These are phyloP conservation scores for Coregonus ussuriensis DNA, from an alignment of 2,797 vertebrate genomes.

Conservation along the genomic window DNA sequence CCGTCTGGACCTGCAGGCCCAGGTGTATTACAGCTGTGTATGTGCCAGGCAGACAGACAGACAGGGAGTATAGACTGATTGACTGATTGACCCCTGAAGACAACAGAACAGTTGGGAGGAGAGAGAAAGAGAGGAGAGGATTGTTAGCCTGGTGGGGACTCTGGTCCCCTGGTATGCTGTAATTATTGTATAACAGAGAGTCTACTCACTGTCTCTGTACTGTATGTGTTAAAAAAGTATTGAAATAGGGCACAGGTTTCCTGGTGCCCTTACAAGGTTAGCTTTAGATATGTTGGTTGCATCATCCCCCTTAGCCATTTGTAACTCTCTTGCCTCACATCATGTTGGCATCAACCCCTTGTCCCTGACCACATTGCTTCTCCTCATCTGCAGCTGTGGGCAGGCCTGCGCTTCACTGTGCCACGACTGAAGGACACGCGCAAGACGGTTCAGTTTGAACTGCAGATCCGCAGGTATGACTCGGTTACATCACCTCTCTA, in stretches of 20 bases:
- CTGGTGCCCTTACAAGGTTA: background rate
- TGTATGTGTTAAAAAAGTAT: background rate
- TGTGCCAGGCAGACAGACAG: background rate
- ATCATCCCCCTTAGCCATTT: background rate
- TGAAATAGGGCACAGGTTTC: background rate
- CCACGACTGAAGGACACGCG: constrained; percentile 84
- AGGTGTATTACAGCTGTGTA: constrained; percentile 30
- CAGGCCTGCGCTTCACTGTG: constrained; percentile 88
- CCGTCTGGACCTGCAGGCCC: constrained; percentile 11
- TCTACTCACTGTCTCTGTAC: background rate
- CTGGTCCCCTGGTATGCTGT: background rate
- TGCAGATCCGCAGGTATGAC: constrained; percentile 89
- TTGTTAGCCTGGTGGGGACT: background rate
- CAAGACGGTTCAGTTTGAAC: constrained; percentile 86
- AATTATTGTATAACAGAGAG: constrained; percentile 2
- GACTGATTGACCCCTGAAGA: constrained; percentile 16
- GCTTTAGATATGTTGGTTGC: background rate
- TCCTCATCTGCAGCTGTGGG: constrained; percentile 78
- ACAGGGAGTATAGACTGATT: background rate
- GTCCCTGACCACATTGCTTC: constrained; percentile 22
- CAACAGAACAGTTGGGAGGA: constrained; percentile 3
- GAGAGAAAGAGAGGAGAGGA: background rate
- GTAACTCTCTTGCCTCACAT: background rate
- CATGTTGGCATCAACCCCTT: background rate
- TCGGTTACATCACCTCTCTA: background rate